phyloP scores from a whole-genome alignment of 2,888 invertebrate species.

The Heliconius hortense region DNA sequence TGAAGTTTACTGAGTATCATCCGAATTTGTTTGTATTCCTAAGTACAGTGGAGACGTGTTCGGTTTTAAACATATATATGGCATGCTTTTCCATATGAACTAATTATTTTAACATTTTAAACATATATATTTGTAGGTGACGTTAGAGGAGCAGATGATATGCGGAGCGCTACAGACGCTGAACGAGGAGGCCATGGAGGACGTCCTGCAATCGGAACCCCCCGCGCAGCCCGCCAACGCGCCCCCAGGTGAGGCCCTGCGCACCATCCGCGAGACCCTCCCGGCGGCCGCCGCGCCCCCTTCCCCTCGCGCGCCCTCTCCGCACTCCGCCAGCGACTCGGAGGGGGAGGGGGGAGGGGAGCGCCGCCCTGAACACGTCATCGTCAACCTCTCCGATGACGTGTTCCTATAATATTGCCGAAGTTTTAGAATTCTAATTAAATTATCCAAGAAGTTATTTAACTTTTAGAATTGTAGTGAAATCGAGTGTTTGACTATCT shows the following conservation, averaged over 20 bases:
- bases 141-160: slow-evolving; percentile 97
- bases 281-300: slow-evolving; percentile 49
- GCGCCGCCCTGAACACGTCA: slow-evolving; percentile 54
- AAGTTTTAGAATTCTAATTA: not conserved
- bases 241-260: slow-evolving; percentile 43
- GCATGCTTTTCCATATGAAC: not conserved
- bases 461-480: slow-evolving; percentile 3
- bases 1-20: too few species aligned
- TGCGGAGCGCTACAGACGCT: slow-evolving; percentile 95
- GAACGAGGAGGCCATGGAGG: slow-evolving; percentile 96
- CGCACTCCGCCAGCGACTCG: slow-evolving; percentile 42
- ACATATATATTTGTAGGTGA: slow-evolving; percentile 84
- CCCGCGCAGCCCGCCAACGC: slow-evolving; percentile 49
- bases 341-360: slow-evolving; percentile 39
- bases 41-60: too few species aligned
- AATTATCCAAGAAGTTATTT: not conserved
- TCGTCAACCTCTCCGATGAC: slow-evolving; percentile 66
- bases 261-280: slow-evolving; percentile 39
- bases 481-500: slow-evolving; percentile 8
- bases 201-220: slow-evolving; percentile 89
- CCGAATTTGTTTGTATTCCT: too few species aligned
- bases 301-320: slow-evolving; percentile 40
- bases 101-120: slow-evolving; percentile 2
- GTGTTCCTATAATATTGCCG: slow-evolving; percentile 54
- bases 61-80: too few species aligned